phyloP scores from a whole-genome alignment of 53 echinoderm and acorn worm genomes.

The Holothuria leucospilota region DNA sequence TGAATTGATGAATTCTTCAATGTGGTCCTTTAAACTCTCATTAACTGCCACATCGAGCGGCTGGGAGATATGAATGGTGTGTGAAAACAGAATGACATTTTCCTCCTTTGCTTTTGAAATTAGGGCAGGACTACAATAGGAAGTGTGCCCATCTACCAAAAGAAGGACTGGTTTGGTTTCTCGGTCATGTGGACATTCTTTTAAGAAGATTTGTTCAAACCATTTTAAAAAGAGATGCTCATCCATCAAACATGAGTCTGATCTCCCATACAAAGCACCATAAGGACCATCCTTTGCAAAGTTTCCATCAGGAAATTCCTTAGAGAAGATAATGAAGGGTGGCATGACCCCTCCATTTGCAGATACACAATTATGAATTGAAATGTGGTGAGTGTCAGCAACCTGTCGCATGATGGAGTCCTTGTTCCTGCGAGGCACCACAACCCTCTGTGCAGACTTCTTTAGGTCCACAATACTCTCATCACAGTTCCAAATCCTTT shows the following conservation, averaged over 20 bases:
- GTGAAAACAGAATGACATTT: constrained; percentile 36
- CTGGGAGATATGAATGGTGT: constrained; percentile 40
- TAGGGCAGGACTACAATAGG: neutral
- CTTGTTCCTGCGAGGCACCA: constrained; percentile 22
- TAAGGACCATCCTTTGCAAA: constrained; percentile 46
- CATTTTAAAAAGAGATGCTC: constrained; percentile 33
- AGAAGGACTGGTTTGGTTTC: constrained; percentile 55
- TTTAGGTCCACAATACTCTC: constrained; percentile 54
- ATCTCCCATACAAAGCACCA: constrained; percentile 44
- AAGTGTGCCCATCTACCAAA: constrained; percentile 36
- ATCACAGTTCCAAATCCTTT: constrained; percentile 55
- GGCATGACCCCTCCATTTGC: constrained; percentile 55
- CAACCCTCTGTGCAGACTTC: constrained; percentile 56
- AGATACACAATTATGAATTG: constrained; percentile 42
- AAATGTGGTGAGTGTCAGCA: constrained; percentile 41
- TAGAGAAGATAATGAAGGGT: constrained; percentile 45
- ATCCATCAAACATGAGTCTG: constrained; percentile 59
- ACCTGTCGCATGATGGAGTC: constrained; percentile 34
- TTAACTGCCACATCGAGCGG: constrained; percentile 47
- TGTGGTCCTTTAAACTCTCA: constrained; percentile 25
- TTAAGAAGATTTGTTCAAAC: constrained; percentile 59
- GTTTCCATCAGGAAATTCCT: constrained; percentile 20
- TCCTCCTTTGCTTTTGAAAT: constrained; percentile 11
- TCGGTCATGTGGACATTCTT: constrained; percentile 33
- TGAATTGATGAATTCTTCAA: constrained; percentile 29